phyloP scores from a whole-genome alignment of 2,888 invertebrate species.

The Thymelicus acteon region DNA sequence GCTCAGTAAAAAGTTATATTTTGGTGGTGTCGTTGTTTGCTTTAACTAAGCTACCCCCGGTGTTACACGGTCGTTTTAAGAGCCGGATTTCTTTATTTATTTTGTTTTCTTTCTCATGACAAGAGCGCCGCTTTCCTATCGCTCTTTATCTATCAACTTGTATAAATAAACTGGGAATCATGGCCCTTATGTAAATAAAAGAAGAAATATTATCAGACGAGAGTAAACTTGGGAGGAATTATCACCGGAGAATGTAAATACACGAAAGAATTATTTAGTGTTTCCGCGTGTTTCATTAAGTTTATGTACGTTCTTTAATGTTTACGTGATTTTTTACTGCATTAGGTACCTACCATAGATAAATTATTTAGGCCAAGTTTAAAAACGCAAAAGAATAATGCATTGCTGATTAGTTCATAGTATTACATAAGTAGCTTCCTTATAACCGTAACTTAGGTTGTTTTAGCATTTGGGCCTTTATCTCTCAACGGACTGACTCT shows the following conservation, averaged over 20 bases:
- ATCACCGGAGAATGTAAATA: conserved; percentile 65
- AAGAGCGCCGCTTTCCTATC: conserved; percentile 73
- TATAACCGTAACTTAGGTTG: too few relatives aligned
- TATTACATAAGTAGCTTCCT: too few relatives aligned
- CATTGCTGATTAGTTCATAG: background rate
- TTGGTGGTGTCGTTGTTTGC: conserved; percentile 51
- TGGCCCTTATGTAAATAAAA: conserved; percentile 72
- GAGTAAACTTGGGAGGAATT: conserved; percentile 69
- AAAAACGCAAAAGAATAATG: background rate
- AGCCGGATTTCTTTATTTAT: conserved; percentile 70
- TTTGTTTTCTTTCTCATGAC: conserved; percentile 70
- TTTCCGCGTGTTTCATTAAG: conserved; percentile 39
- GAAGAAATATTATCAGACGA: conserved; percentile 71
- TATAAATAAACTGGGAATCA: conserved; percentile 71
- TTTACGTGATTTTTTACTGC: too few relatives aligned
- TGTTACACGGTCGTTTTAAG: conserved; percentile 67
- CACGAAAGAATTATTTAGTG: conserved; percentile 53
- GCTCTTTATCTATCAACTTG: conserved; percentile 76
- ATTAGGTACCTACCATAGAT: too few relatives aligned
- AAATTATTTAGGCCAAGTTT: background rate
- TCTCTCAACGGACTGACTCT: too few relatives aligned
- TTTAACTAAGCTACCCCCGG: conserved; percentile 66
- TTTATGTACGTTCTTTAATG: conserved; percentile 28
- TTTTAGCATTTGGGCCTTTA: too few relatives aligned
- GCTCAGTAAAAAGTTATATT: conserved; percentile 40